Evolutionary conservation across 2,888 invertebrate species (phyloP).

Genomic region (Melanostoma scalare): DNA sequence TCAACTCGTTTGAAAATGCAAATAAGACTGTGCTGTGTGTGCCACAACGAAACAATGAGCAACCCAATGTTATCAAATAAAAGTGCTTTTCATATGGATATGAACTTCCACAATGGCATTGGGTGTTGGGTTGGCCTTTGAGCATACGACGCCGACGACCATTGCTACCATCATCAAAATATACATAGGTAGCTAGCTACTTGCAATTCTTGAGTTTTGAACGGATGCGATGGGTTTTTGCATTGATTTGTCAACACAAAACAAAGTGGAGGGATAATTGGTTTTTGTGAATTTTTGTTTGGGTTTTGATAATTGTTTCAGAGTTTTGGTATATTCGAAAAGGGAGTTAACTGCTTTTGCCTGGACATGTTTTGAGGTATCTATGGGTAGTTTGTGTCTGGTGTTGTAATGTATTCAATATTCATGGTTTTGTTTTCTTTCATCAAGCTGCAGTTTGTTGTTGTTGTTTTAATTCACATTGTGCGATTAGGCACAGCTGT

Average conservation of each 20-base stretch:
- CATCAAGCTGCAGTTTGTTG: no score
- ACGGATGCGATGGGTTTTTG: conserved; percentile 25
- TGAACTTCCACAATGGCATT: no score
- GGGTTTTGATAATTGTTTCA: conserved; percentile 37
- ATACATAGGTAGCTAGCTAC: conserved; percentile 12
- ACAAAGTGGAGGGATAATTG: conserved; percentile 58
- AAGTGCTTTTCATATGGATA: conserved; percentile 35
- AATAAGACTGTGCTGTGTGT: conserved; percentile 37
- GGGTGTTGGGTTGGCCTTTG: no score
- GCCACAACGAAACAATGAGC: conserved; percentile 49
- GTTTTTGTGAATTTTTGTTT: conserved; percentile 45
- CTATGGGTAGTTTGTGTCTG: no score
- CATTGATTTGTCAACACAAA: conserved; percentile 62
- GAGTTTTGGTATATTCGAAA: conserved; percentile 29
- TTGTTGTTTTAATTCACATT: no score
- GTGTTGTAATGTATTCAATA: no score
- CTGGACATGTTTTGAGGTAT: no score
- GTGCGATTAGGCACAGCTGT: no score
- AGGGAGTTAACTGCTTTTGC: conserved; percentile 3
- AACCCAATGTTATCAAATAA: conserved; percentile 51
- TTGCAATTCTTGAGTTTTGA: conserved; percentile 40
- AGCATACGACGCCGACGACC: neutral
- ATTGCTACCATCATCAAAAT: neutral
- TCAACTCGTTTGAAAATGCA: conserved; percentile 65
- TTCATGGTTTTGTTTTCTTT: no score